Evolutionary conservation across 2,888 invertebrate species (phyloP), one percentile per base, ranked within the genome.

Genomic region (Morpho achilles): DNA sequence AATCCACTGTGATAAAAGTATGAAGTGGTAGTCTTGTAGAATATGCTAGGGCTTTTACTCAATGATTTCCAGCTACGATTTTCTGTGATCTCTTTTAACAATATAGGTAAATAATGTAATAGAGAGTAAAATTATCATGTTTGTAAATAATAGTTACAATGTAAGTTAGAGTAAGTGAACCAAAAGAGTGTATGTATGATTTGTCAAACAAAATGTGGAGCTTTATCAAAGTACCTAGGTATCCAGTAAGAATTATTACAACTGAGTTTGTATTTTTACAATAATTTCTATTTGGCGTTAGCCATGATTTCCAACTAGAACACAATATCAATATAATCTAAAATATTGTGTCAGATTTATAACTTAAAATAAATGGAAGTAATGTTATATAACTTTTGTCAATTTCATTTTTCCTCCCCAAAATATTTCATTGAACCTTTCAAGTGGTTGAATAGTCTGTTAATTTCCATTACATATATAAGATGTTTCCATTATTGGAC

Each of bases 31-130:
- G 84, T 86, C 75, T 76, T 77, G 71, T 79, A 82, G 80, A 79
- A 75, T 81, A 83, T 79, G 83, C 81, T 87, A 87, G 86, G 80
- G 77, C 79, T 80, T 82, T 83, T 82, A 88, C 85, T 85, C 84
- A 80, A 87, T 87, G 84, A 88, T 90, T 91, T 90, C 89, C 90
- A 90, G 91, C 91, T 91, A 91, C 91, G 89, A 90, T 91, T 91
- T 90, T 91, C 91, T 91, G 91, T 91, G 91, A 91, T 91, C 91
- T 91, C 91, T 91, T 84, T 84, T 85, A 89, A 87, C 86, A 83
- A 84, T 85, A 78, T 88, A 88, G 84, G 76, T 85, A 84, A 83
- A 83, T 84, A 83, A 84, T 83, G 79, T 81, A 83, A 84, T 82
- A 84, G 81, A 81, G 73, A 82, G 75, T 71, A 80, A 82, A 72